Base-by-base conservation (phyloP, 1,140 invertebrate genomes). In the Andricus grossulariae region DNA sequence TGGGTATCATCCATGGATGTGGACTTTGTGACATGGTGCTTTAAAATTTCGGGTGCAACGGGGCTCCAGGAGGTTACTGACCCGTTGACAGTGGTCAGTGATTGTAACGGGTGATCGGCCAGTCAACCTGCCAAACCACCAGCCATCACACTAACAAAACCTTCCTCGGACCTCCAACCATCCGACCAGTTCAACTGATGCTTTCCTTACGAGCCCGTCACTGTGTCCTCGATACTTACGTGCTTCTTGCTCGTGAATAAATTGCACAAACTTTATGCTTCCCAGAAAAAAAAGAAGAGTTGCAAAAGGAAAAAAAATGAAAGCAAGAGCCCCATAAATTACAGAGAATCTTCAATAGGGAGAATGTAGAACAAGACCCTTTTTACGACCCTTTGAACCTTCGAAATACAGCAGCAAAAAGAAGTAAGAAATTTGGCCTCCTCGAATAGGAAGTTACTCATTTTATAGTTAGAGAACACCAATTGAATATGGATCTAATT, bases 1-100 rank as follows among this genome's bases (percentile, higher is more conserved):
- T 66, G 60, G 39, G 60, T 66, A 39, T 12, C 13, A 66, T 66
- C 8, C 19, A 60, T 32, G 57, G 19, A 60, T 60, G 25, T 21
- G 25, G 55, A 10, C 55, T 57, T 32, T 21, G 60, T 75, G 55
- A 75, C 51, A 60, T 25, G 54, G 25, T 50, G 16, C 45, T 77
- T 74, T 75, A 84, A 88, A 86, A 87, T 90, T 89, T 89, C 80
- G 85, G 84, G 82, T 84, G 83, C 82, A 79, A 84, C 77, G 85
- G 84, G 81, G 80, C 79, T 66, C 50, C 39, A 45, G 39, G 77
- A 82, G 88, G 88, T 90, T 88, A 84, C 66, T 86, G 89, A 90
- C 88, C 88, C 86, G 82, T 91, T 91, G 90, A 84, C 83, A 85
- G 86, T 91, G 90, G 90, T 90, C 89, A 90, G 88, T 90, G 87